phyloP scores from a whole-genome alignment of 2,888 invertebrate species.

The Piscicola geometra region DNA sequence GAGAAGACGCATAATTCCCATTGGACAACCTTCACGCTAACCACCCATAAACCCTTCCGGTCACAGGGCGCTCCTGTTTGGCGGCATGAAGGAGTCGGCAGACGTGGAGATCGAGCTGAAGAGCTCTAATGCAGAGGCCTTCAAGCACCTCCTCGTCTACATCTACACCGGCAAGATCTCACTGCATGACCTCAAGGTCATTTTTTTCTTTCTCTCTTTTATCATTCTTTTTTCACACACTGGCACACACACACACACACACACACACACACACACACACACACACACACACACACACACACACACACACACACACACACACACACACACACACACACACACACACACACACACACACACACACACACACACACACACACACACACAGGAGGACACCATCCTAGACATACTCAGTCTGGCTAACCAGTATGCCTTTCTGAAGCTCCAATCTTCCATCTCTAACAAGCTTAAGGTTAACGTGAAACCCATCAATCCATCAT shows the following conservation, averaged over 20 bases:
- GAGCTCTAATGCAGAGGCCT: constrained; percentile 62
- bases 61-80: constrained; percentile 62
- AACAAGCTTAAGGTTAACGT: constrained; percentile 85
- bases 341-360: neutral
- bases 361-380: neutral
- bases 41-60: neutral
- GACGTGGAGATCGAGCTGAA: constrained; percentile 73
- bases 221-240: neutral
- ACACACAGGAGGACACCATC: constrained; percentile 54
- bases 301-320: neutral
- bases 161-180: constrained; percentile 81
- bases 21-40: constrained; percentile 2
- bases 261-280: neutral
- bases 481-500: constrained; percentile 48
- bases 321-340: neutral
- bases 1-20: too few relatives aligned
- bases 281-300: neutral
- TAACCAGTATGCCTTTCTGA: constrained; percentile 89
- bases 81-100: constrained; percentile 64
- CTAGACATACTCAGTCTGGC: constrained; percentile 74
- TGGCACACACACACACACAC: neutral
- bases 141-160: constrained; percentile 73
- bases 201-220: neutral
- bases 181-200: constrained; percentile 62
- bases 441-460: constrained; percentile 83